Conservation (phyloP, 2,113 vertebrate species). For the Ptilonorhynchus violaceus region DNA sequence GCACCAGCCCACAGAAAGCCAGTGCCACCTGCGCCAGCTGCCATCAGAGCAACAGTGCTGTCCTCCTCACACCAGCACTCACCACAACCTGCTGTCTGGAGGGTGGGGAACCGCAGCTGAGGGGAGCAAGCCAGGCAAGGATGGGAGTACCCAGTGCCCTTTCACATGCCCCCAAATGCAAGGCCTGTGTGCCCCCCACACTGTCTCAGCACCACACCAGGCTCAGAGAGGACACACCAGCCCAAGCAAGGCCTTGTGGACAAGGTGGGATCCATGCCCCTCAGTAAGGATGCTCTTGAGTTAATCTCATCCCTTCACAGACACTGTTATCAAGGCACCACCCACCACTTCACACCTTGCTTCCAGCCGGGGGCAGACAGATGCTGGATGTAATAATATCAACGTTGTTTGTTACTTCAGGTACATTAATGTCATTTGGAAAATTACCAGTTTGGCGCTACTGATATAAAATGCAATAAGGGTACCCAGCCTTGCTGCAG, state of each 20-base stretch:
- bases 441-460: background rate
- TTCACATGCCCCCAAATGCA: accelerated
- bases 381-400: background rate
- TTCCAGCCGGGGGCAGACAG: background rate
- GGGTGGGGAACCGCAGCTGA: background rate
- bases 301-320: background rate
- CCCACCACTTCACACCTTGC: background rate
- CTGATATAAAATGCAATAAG: slow-evolving; percentile 58
- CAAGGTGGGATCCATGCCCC: background rate
- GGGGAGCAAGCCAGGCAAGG: background rate
- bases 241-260: accelerated
- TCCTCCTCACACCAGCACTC: accelerated
- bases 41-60: background rate
- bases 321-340: background rate
- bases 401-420: slow-evolving; percentile 13
- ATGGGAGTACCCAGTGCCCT: background rate
- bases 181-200: background rate
- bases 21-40: background rate
- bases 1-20: background rate
- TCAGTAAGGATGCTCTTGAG: background rate
- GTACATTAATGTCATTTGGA: background rate
- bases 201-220: background rate
- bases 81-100: accelerated
- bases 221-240: background rate
- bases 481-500: background rate